Percentiles rank a stretch among this genome's conserved stretches.
Evolutionary conservation across 2,797 vertebrate genomes (phyloP).

Genomic region (Chloroceryle amazona): DNA sequence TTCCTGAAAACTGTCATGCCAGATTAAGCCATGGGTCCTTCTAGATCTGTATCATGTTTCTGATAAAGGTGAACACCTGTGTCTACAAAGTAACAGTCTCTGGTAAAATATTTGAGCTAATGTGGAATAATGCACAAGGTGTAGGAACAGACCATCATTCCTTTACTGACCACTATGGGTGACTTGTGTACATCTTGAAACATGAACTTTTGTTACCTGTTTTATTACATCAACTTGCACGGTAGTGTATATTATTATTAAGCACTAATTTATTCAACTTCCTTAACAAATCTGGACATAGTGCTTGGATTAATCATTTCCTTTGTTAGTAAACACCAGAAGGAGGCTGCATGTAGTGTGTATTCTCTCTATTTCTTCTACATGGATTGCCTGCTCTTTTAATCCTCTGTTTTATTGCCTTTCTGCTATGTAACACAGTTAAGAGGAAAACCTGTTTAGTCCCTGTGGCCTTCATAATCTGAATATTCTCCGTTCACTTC

Average conservation of each 20-base stretch:
- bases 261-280: neutral
- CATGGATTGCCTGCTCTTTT: neutral
- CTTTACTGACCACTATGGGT: neutral
- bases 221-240: neutral
- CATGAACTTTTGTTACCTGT: neutral
- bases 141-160: neutral
- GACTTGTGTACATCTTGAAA: neutral
- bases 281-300: neutral
- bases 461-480: neutral
- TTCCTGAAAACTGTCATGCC: conserved; percentile 17
- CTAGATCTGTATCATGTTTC: neutral
- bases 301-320: neutral
- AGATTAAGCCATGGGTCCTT: conserved; percentile 39
- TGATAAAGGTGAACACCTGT: neutral
- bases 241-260: neutral
- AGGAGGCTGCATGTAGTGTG: neutral
- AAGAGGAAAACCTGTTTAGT: neutral
- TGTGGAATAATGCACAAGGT: neutral
- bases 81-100: neutral
- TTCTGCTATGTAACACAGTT: neutral
- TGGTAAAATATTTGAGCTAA: neutral
- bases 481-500: neutral
- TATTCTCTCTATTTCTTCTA: neutral
- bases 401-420: neutral
- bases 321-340: neutral